Evolutionary conservation across 2,113 vertebrate genomes (phyloP), one percentile per base, ranked within the genome.

Genomic region (Paracanthobrama guichenoti): DNA sequence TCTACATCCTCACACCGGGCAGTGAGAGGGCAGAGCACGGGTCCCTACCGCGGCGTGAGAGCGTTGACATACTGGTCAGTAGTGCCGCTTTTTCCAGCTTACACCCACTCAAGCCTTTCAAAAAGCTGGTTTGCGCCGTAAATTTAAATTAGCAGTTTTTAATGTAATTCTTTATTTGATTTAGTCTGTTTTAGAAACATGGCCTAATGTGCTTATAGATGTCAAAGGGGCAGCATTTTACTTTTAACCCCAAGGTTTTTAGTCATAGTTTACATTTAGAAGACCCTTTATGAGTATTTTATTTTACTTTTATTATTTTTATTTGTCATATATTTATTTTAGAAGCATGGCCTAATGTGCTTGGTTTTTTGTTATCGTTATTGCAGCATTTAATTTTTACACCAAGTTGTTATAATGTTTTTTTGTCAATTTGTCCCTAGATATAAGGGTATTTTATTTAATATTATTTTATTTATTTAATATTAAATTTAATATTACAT

Each of bases 1-100:
- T 94, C 0, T 91, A 92, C 84, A 94, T 95, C 12, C 91, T 95
- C 0, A 85, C 89, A 20, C 93, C 95, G 0, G 81, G 55, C 0
- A 82, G 53, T 13, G 96, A 96, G 80, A 93, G 89, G 22, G 74
- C 85, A 10, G 96, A 97, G 55, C 93, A 92, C 0, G 91, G 92
- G 44, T 93, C 93, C 3, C 92, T 92, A 10, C 92, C 92, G 28
- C 91, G 88, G 39, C 87, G 81, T 0, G 98, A 99, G 22, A 93
- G 86, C 64, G 0, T 92, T 0, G 96, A 99, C 69, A 92, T 95
- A 85, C 79, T 96, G 96, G 98, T 99, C 89, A 95, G 96, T 92
- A 16, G 0, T 28, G 8, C 50, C 71, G 57, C 60, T 72, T 88
- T 31, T 24, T 0, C 24, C 60, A 31, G 13, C 7, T 26, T 31